phyloP scores from a whole-genome alignment of 1,140 invertebrate genomes.

The Scaptomyza montana region DNA sequence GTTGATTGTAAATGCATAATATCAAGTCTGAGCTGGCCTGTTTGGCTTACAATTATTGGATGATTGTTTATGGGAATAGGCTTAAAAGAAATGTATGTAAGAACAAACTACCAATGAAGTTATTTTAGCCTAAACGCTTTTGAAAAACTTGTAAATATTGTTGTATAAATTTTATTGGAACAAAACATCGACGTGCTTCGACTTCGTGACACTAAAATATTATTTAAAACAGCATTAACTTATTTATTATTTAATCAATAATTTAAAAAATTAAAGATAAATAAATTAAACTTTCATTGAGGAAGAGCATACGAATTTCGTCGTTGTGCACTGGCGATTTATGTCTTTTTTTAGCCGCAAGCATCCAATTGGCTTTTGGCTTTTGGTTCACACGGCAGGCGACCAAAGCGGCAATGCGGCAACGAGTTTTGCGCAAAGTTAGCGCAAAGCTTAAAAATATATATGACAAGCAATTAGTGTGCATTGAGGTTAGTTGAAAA shows the following conservation, averaged over 20 bases:
- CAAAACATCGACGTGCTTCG: too few species aligned
- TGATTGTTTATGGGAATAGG: not conserved
- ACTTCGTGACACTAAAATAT: too few species aligned
- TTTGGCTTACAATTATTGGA: not conserved
- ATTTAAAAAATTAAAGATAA: too few species aligned
- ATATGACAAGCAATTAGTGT: slow-evolving; percentile 82
- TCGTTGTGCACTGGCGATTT: not conserved
- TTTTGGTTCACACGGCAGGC: slow-evolving; percentile 76
- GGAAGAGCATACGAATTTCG: slow-evolving; percentile 38
- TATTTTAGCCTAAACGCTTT: too few species aligned
- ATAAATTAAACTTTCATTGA: not conserved
- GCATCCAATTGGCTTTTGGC: slow-evolving; percentile 70
- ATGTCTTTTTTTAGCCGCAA: slow-evolving; percentile 56
- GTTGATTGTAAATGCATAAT: not conserved
- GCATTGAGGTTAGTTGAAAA: slow-evolving; percentile 80
- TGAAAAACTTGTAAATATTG: too few species aligned
- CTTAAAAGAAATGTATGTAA: too few species aligned
- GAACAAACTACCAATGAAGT: too few species aligned
- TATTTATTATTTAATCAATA: too few species aligned
- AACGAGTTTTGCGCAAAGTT: slow-evolving; percentile 72
- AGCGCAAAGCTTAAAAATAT: slow-evolving; percentile 61
- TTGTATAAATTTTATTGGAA: too few species aligned
- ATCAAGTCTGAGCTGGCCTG: not conserved
- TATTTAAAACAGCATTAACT: too few species aligned
- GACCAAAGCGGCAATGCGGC: slow-evolving; percentile 42